A percentile compares a stretch with the other conserved stretches of the same genome.
Conservation (phyloP, 2,113 vertebrate species). For the Grantiella picta region DNA sequence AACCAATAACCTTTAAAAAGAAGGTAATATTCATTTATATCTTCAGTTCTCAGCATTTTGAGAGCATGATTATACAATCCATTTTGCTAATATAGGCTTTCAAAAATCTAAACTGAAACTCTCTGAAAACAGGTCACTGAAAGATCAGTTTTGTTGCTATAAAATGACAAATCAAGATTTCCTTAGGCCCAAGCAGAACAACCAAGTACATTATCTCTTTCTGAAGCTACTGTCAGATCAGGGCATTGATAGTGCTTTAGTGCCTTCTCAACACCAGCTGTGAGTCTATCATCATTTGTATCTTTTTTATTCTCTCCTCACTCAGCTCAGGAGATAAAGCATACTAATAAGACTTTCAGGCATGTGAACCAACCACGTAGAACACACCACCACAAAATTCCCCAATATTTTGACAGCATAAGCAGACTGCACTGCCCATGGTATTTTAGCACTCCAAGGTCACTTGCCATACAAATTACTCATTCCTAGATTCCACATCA, state of each 20-base stretch:
- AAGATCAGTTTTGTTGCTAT: background rate
- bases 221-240: background rate
- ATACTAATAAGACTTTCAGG: background rate
- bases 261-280: background rate
- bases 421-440: background rate
- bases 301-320: background rate
- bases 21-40: background rate
- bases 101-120: background rate
- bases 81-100: background rate
- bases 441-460: background rate
- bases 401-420: background rate
- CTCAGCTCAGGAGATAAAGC: background rate
- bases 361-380: background rate
- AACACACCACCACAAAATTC: background rate
- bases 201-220: background rate
- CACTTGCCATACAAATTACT: background rate
- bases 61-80: background rate
- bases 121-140: background rate
- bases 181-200: background rate
- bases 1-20: background rate
- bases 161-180: background rate
- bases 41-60: background rate
- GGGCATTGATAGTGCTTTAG: background rate
- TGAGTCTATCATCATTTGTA: background rate
- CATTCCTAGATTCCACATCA: background rate